Evolutionary conservation across 2,888 invertebrate species (phyloP).

Genomic region (Sesamia inferens): DNA sequence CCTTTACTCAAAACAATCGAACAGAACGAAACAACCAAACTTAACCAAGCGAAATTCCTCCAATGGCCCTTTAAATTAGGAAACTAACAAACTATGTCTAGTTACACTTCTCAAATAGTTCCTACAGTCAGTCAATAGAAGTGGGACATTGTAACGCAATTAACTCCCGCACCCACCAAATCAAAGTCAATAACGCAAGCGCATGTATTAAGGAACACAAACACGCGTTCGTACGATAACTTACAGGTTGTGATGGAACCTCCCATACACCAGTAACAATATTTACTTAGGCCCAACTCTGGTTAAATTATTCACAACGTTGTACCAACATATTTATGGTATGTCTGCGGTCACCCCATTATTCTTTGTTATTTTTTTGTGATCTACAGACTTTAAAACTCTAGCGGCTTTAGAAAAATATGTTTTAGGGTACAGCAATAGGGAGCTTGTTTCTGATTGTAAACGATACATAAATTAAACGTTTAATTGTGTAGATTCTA

Average conservation of each 20-base stretch:
- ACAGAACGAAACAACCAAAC: constrained; percentile 17
- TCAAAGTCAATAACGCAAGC: constrained; percentile 63
- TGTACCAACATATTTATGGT: constrained; percentile 80
- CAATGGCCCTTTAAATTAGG: constrained; percentile 36
- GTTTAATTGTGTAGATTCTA: constrained; percentile 15
- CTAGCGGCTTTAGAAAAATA: constrained; percentile 62
- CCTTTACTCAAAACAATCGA: background rate
- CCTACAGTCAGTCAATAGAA: constrained; percentile 53
- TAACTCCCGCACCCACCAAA: constrained; percentile 58
- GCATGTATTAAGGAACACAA: constrained; percentile 69
- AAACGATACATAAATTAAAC: constrained; percentile 27
- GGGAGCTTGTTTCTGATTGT: constrained; percentile 43
- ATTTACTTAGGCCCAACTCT: constrained; percentile 79
- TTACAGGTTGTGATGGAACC: constrained; percentile 70
- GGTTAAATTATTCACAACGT: constrained; percentile 81
- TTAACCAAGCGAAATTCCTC: constrained; percentile 29
- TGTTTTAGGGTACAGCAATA: background rate
- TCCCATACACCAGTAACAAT: constrained; percentile 70
- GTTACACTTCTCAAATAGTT: constrained; percentile 52
- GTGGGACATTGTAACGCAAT: constrained; percentile 62
- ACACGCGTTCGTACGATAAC: constrained; percentile 74
- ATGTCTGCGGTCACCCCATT: constrained; percentile 75
- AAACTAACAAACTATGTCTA: constrained; percentile 41
- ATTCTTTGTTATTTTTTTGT: constrained; percentile 73
- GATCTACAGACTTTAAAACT: constrained; percentile 67